Base-by-base conservation (phyloP, 2,888 invertebrate species). In the Mechanitis messenoides region DNA sequence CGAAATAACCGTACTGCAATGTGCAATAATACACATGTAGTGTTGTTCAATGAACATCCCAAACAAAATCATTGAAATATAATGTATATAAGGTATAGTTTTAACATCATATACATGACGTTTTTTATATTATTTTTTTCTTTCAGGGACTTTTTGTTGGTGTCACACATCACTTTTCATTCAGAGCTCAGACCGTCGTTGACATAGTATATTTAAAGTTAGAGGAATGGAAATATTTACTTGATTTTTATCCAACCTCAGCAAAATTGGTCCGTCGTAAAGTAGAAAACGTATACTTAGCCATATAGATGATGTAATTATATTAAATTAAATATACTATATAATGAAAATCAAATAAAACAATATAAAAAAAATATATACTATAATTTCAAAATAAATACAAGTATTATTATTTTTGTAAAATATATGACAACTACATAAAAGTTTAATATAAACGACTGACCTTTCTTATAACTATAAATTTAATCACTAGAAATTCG, bases 111-210 rank as follows among this genome's bases (percentile, higher is more conserved):
- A 42, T 42, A 42, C 3, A 11, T 42, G 9, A 42, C 11, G 7
- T 42, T 7, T 1, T 42, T 9, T 42, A 9, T 11, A 7, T 11
- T 9, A 7, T 11, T 11, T 11, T 2, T 3, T 9, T 2, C 11
- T 80, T 80, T 33, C 84, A 92, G 87, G 92, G 92, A 5, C 72
- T 92, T 5, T 91, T 87, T 66, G 85, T 90, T 3, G 91, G 91
- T 31, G 80, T 91, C 1, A 80, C 86, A 0, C 92, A 92, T 72
- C 88, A 91, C 67, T 92, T 92, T 69, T 91, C 91, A 1, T 92
- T 91, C 66, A 77, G 91, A 65, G 91, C 91, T 0, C 78, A 87
- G 45, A 91, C 91, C 1, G 86, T 86, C 0, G 91, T 90, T 9
- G 91, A 92, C 67, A 83, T 91, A 11, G 87, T 91, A 0, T 85